A percentile compares a stretch with the other conserved stretches of the same genome.
Conservation (phyloP, 2,113 vertebrate species). For the Pluvialis apricaria region DNA sequence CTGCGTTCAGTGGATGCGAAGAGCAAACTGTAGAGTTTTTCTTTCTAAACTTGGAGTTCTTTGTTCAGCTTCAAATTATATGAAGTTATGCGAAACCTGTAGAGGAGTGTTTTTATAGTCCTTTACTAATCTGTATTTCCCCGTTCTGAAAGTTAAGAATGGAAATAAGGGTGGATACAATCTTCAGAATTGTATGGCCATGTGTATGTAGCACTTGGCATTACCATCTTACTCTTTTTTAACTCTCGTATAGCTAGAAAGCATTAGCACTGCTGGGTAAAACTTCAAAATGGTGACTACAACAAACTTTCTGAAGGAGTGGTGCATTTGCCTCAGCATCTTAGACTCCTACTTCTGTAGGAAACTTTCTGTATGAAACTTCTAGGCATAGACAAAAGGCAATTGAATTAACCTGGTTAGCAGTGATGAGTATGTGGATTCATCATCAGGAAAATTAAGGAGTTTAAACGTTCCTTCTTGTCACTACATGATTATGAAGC, state of each 20-base stretch:
- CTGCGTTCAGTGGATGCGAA: neutral
- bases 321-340: neutral
- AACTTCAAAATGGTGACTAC: neutral
- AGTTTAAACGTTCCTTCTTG: neutral
- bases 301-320: neutral
- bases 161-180: neutral
- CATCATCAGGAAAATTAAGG: neutral
- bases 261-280: neutral
- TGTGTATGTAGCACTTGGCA: rapidly evolving
- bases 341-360: neutral
- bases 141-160: neutral
- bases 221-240: neutral
- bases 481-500: neutral
- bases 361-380: neutral
- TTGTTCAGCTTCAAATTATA: neutral
- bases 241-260: neutral
- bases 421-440: neutral
- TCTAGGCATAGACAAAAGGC: neutral
- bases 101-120: neutral
- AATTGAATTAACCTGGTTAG: neutral
- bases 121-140: neutral
- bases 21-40: neutral
- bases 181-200: neutral
- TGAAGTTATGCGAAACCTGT: neutral
- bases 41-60: neutral